Conservation (phyloP, 1,140 invertebrate genomes). For the Varroa destructor region DNA sequence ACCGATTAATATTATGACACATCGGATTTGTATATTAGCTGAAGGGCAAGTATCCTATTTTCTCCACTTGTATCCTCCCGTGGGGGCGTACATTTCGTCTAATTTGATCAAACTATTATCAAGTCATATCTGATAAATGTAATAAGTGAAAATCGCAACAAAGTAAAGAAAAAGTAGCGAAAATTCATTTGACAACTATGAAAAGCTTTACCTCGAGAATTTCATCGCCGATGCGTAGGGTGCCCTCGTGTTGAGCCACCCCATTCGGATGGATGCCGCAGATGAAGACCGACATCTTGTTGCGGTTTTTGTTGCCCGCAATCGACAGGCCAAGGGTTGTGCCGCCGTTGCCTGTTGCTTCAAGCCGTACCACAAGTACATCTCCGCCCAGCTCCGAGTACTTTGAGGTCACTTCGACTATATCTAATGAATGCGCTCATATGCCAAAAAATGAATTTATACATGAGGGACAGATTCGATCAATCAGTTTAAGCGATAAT, state of each 20-base stretch:
- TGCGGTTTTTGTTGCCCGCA: constrained; percentile 82
- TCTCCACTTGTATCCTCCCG: too few relatives aligned
- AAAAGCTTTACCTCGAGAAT: constrained; percentile 63
- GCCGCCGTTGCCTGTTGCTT: constrained; percentile 43
- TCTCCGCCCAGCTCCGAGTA: constrained; percentile 62
- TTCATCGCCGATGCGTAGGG: constrained; percentile 81
- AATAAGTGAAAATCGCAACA: neutral
- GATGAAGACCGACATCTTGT: constrained; percentile 88
- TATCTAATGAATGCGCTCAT: neutral
- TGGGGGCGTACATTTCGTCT: too few relatives aligned
- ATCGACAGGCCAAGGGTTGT: constrained; percentile 65
- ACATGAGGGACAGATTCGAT: too few relatives aligned
- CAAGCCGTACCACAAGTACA: constrained; percentile 55
- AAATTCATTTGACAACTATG: neutral
- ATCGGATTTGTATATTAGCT: too few relatives aligned
- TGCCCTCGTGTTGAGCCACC: constrained; percentile 55
- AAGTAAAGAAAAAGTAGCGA: neutral
- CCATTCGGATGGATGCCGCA: constrained; percentile 84
- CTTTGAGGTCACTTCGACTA: constrained; percentile 42
- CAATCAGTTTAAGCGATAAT: too few relatives aligned
- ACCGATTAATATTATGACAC: too few relatives aligned
- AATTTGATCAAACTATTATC: neutral
- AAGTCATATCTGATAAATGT: constrained; percentile 8
- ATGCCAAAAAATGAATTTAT: too few relatives aligned
- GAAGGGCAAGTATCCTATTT: too few relatives aligned